Base-by-base conservation (phyloP, 2,888 invertebrate genomes). In the Philereme vetulata region DNA sequence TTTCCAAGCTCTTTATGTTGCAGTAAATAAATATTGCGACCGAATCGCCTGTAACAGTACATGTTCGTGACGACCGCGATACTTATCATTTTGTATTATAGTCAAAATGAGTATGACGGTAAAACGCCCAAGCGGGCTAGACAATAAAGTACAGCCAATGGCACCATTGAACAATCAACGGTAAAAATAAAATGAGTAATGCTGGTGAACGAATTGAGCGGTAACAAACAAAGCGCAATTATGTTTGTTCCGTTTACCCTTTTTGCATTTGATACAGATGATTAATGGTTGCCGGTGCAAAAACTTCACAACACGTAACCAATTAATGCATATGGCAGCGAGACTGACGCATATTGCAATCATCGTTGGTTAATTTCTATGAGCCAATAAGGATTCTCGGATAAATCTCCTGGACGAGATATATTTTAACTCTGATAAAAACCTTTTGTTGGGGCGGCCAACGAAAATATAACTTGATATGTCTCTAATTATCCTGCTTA, bases 11-110 rank as follows among this genome's bases (percentile, higher is more conserved):
- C 21, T 65, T 72, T 74, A 75, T 60, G 65, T 71, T 67, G 71
- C 62, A 70, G 72, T 67, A 78, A 80, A 79, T 73, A 81, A 82
- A 84, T 76, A 81, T 75, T 74, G 74, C 71, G 78, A 78, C 72
- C 72, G 74, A 78, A 80, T 80, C 76, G 69, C 71, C 72, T 75
- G 75, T 85, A 86, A 86, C 86, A 83, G 86, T 84, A 84, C 78
- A 80, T 64, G 72, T 66, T 82, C 81, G 81, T 82, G 85, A 84
- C 79, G 81, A 68, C 77, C 81, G 76, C 78, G 82, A 86, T 84
- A 71, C 65, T 70, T 73, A 84, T 81, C 76, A 76, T 80, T 80
- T 77, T 72, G 71, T 72, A 76, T 80, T 81, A 78, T 72, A 76
- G 74, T 78, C 83, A 84, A 83, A 85, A 77, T 78, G 7, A 81